Evolutionary conservation across 2,113 vertebrate species (phyloP), one percentile per base, ranked within the genome.

Genomic region (Pitta sordida): DNA sequence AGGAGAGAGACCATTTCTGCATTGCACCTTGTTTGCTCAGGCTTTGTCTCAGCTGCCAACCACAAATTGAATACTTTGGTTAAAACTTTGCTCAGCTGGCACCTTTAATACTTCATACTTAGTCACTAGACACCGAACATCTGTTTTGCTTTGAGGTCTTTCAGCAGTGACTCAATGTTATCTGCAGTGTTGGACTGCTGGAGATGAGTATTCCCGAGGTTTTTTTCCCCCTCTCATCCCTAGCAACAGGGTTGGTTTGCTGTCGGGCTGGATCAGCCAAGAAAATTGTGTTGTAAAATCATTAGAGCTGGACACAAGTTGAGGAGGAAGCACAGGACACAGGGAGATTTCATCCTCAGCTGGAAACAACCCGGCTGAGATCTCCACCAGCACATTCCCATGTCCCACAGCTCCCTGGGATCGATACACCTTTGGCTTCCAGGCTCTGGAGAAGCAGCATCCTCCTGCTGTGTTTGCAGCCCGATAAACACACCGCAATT

Each of bases 101-200:
- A 96, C 94, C 86, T 97, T 75, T 60, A 95, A 88, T 64, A 86
- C 75, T 91, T 62, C 34, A n/a, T 34, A n/a, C 8, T 76, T 41
- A 89, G 83, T 67, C 90, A 83, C 84, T 36, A 82, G 52, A 30
- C 91, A 60, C 37, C 1, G 59, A 84, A 94, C 88, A 91, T 94
- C 88, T 86, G 90, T 77, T 96, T 94, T 86, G 88, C 88, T 95
- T 52, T 56, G 87, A 94, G 93, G 91, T 86, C 89, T 93, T 93
- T 92, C 82, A 62, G 84, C 58, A 79, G 86, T 95, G 93, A 93
- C 91, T 96, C 93, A 82, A 15, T 83, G 67, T 83, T 91, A 94
- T 93, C 91, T 77, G 34, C 59, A 80, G 26, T 9, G 24, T 13
- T 81, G 86, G 80, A 75, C 60, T 0, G 9, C 77, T 58, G 34